Base-by-base conservation (phyloP, 2,113 vertebrate species). In the Oncorhynchus keta region DNA sequence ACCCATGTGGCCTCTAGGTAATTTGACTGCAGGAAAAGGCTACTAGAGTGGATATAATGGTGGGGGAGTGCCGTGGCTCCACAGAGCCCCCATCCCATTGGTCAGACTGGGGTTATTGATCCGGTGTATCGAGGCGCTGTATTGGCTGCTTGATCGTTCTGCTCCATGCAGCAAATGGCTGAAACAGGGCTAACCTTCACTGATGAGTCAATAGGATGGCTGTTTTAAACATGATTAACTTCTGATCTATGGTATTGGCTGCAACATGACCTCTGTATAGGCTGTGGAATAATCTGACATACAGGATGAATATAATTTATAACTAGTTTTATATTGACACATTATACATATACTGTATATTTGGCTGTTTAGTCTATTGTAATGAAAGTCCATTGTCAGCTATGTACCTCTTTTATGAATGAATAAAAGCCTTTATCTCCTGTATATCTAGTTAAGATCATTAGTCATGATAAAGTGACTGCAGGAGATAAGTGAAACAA, bases 11-110 rank as follows among this genome's bases (percentile, higher is more conserved):
- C 35, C 35, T 35, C 35, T 35, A 35, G 35, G 35, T 35, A 35
- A 8, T 35, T 35, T 35, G 35, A 35, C 35, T 82, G 87, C 86
- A 88, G 85, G 79, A 83, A 81, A 83, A 75, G 87, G 85, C 87
- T 90, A 92, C 90, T 84, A 87, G 87, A 90, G 88, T 88, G 86
- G 83, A 89, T 91, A 85, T 90, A 88, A 91, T 88, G 87, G 22
- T 5, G 1, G 22, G 39, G 30, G 73, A 67, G 86, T 84, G 85
- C 73, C 76, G 87, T 88, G 80, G 85, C 90, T 92, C 85, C 7
- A 74, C 79, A 75, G 61, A 66, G 48, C 70, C 70, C 30, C 32
- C 32, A 74, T 61, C 82, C 83, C 51, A 91, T 90, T 83, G 83
- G 90, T 89, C 88, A 84, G 72, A 70, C 68, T 80, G 75, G 82